phyloP scores from a whole-genome alignment of 2,113 vertebrate genomes.

The Chamaetylas fuelleborni region DNA sequence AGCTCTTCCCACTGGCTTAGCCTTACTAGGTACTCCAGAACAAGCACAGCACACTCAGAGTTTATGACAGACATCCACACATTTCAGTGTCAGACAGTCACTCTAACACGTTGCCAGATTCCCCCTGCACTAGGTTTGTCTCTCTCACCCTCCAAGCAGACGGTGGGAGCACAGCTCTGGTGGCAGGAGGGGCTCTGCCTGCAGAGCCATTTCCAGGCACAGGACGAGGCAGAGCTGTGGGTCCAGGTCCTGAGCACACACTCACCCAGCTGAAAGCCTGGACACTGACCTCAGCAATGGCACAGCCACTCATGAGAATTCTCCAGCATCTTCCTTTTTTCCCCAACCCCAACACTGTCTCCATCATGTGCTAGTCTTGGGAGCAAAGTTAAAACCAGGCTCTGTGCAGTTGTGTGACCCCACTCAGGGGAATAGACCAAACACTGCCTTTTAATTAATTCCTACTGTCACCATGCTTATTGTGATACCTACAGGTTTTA shows the following conservation, averaged over 20 bases:
- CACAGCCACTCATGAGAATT: background rate
- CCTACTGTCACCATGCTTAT: background rate
- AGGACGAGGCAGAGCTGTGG: background rate
- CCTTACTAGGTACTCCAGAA: background rate
- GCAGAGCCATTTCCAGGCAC: background rate
- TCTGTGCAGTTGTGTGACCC: background rate
- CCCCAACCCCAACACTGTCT: background rate
- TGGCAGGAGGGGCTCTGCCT: background rate
- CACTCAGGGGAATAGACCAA: background rate
- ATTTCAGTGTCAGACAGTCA: background rate
- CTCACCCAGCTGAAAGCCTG: background rate
- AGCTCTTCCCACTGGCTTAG: background rate
- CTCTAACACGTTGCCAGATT: background rate
- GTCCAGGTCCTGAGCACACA: background rate
- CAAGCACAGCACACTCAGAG: background rate
- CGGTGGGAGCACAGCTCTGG: rapidly evolving
- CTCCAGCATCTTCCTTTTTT: background rate
- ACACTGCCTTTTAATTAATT: background rate
- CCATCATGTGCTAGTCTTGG: background rate
- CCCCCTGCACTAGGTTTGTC: background rate
- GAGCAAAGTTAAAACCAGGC: background rate
- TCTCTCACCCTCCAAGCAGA: background rate
- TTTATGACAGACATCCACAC: background rate
- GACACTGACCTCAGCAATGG: background rate
- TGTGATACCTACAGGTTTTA: background rate